Conservation (phyloP, 2,113 vertebrate genomes). For the Rattus rattus region DNA sequence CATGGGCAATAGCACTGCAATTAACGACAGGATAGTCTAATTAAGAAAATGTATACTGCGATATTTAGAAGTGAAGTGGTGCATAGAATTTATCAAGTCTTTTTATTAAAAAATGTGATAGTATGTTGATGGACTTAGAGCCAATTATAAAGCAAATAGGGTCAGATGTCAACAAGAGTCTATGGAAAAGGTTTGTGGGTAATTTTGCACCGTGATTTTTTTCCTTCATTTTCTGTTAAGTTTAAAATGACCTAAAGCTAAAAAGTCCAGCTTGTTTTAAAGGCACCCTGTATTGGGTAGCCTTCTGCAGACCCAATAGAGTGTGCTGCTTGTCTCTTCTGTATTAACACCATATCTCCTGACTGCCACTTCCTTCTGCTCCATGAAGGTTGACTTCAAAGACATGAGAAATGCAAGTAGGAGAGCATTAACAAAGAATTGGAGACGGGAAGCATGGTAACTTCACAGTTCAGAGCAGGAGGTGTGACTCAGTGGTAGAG, state of each 20-base stretch:
- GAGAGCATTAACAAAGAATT: background rate
- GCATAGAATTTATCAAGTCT: background rate
- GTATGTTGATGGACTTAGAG: accelerated
- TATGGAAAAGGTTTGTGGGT: background rate
- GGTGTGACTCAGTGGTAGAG: background rate
- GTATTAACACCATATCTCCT: accelerated
- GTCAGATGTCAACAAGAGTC: background rate
- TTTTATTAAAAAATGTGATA: background rate
- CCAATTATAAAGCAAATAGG: background rate
- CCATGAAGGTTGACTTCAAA: accelerated
- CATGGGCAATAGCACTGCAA: background rate
- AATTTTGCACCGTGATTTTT: background rate
- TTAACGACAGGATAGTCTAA: background rate
- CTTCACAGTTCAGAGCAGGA: background rate
- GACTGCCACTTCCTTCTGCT: background rate
- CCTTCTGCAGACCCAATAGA: background rate
- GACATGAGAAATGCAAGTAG: accelerated
- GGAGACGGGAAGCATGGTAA: background rate
- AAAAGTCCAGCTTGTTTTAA: background rate
- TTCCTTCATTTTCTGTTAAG: background rate
- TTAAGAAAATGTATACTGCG: background rate
- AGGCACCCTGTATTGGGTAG: too few species aligned
- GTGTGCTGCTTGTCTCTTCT: background rate
- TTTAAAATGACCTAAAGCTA: background rate
- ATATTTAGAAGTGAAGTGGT: background rate